Evolutionary conservation across 2,888 invertebrate species (phyloP).

Genomic region (Lithosia quadra): DNA sequence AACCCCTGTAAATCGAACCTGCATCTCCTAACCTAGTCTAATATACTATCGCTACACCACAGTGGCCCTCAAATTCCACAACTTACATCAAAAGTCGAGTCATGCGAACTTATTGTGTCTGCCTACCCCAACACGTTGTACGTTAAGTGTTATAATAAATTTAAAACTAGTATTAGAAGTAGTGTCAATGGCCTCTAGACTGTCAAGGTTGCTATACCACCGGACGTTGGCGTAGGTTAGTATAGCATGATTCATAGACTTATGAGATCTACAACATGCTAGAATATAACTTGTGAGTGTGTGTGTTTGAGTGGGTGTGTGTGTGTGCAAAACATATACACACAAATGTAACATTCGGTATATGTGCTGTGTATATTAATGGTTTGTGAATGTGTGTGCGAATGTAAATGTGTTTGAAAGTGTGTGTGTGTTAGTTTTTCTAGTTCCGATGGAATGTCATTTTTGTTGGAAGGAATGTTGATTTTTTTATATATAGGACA

Average conservation of each 20-base stretch:
- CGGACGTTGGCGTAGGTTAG: constrained; percentile 46
- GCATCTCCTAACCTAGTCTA: no score
- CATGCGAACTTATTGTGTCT: not conserved
- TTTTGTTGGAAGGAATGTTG: constrained; percentile 3
- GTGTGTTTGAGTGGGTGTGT: constrained; percentile 3
- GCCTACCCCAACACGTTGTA: constrained; percentile 15
- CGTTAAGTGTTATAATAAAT: not conserved
- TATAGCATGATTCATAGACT: constrained; percentile 35
- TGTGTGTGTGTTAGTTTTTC: constrained; percentile 10
- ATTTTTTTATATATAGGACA: not conserved
- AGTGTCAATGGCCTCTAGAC: constrained; percentile 43
- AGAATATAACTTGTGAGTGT: constrained; percentile 6
- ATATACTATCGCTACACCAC: no score
- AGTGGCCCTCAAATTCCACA: no score
- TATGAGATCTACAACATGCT: constrained; percentile 26
- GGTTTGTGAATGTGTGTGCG: not conserved
- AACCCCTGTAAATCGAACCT: no score
- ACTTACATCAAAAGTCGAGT: not conserved
- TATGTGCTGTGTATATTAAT: constrained; percentile 1
- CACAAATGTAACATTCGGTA: not conserved
- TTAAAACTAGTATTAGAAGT: constrained; percentile 13
- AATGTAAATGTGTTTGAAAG: not conserved
- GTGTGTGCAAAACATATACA: constrained; percentile 1
- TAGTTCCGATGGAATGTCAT: constrained; percentile 12
- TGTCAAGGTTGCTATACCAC: constrained; percentile 32